Evolutionary conservation across 2,888 invertebrate species (phyloP).

Genomic region (Mylabris sibirica): DNA sequence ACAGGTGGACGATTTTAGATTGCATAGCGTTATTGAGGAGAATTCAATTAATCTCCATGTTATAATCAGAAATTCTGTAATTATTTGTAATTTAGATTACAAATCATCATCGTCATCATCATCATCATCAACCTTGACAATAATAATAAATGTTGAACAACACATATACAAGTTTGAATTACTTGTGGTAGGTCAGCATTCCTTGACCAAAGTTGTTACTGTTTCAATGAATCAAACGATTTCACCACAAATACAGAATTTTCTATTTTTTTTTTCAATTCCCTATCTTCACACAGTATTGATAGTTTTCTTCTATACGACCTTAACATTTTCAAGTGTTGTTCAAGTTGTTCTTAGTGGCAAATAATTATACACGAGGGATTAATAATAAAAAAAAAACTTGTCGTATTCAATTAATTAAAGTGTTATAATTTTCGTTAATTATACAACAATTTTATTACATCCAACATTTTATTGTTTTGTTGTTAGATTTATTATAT

Average conservation of each 20-base stretch:
- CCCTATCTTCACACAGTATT: too few species aligned
- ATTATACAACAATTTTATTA: background rate
- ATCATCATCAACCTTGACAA: slow-evolving; percentile 31
- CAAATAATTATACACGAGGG: background rate
- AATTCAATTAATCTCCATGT: too few species aligned
- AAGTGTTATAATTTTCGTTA: background rate
- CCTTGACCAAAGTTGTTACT: slow-evolving; percentile 56
- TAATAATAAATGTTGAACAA: slow-evolving; percentile 25
- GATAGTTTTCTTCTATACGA: too few species aligned
- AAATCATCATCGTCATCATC: slow-evolving; percentile 8
- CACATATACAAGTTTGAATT: slow-evolving; percentile 42
- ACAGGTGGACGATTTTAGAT: background rate
- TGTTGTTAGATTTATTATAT: background rate
- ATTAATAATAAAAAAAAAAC: slow-evolving; percentile 4
- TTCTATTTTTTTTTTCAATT: slow-evolving; percentile 47
- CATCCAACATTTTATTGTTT: background rate
- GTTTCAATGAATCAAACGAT: slow-evolving; percentile 55
- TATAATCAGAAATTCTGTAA: too few species aligned
- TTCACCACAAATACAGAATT: slow-evolving; percentile 55
- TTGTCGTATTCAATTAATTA: background rate
- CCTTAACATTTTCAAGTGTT: slow-evolving; percentile 20
- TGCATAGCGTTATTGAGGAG: too few species aligned
- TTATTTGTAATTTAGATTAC: background rate
- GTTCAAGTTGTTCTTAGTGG: background rate
- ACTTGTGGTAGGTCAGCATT: slow-evolving; percentile 57